Conservation (phyloP, 2,113 vertebrate species). For the Cervus canadensis region DNA sequence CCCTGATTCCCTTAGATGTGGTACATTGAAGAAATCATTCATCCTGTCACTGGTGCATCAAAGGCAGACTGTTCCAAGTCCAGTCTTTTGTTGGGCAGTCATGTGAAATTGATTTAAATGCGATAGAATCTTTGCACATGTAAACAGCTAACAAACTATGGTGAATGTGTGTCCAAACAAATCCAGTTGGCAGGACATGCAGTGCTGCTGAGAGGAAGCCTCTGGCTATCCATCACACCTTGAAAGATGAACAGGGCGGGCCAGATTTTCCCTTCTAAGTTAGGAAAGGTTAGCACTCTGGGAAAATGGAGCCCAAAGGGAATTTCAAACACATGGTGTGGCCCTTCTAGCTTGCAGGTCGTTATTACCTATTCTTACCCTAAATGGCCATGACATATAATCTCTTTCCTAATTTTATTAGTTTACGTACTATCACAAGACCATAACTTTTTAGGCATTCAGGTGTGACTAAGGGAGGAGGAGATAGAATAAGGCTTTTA, state of each 20-base stretch:
- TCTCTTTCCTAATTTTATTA: constrained; percentile 66
- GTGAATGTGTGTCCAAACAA: constrained; percentile 73
- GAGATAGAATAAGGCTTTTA: constrained; percentile 60
- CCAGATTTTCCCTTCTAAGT: constrained; percentile 5
- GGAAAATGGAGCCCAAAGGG: neutral
- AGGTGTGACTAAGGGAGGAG: constrained; percentile 73
- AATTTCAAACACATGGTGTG: neutral
- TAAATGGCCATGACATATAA: constrained; percentile 51
- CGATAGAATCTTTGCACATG: constrained; percentile 72
- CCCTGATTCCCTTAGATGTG: neutral
- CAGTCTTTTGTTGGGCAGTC: constrained; percentile 59
- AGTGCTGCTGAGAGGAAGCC: constrained; percentile 60
- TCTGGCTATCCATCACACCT: constrained; percentile 76
- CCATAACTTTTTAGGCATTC: constrained; percentile 71
- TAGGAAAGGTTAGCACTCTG: constrained; percentile 38
- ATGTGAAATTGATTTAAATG: constrained; percentile 55
- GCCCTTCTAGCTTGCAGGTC: constrained; percentile 25
- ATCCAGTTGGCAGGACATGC: constrained; percentile 67
- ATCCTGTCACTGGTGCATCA: constrained; percentile 66
- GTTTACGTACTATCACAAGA: constrained; percentile 71
- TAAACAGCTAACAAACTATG: constrained; percentile 73
- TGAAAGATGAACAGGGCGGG: constrained; percentile 44
- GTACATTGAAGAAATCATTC: neutral
- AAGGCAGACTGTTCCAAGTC: constrained; percentile 44
- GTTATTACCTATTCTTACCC: constrained; percentile 23